These are phyloP conservation scores for Campylomormyrus numenius DNA, from an alignment of 2,113 vertebrate genomes.

Conservation along the genomic window DNA sequence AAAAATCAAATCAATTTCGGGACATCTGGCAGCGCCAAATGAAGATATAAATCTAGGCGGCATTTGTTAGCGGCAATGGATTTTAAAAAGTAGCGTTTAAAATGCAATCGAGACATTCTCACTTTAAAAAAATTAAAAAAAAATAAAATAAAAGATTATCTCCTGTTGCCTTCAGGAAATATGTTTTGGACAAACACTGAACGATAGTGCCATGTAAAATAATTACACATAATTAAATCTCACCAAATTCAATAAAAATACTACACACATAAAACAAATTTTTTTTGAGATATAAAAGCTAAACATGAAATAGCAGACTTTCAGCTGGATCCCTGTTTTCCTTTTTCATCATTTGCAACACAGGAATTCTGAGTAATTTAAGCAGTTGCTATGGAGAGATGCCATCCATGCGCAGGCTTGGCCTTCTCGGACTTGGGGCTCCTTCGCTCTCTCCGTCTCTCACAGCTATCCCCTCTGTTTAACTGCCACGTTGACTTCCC, in stretches of 20 bases:
- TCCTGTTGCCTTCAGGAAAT: background rate
- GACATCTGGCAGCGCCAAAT: background rate
- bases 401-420: background rate
- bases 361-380: background rate
- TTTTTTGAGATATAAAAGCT: background rate
- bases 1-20: background rate
- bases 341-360: background rate
- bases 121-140: background rate
- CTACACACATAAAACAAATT: background rate
- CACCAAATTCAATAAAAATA: slow-evolving; percentile 8
- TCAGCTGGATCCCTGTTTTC: background rate
- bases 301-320: background rate
- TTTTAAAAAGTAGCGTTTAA: background rate
- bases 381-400: background rate
- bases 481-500: slow-evolving; percentile 6
- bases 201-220: background rate
- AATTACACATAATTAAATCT: background rate
- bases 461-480: background rate
- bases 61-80: background rate
- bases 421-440: background rate
- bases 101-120: background rate
- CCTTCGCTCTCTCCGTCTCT: background rate
- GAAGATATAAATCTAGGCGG: background rate
- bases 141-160: background rate
- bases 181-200: background rate